Conservation (phyloP, 1,140 invertebrate species). For the Drosophila ananassae region DNA sequence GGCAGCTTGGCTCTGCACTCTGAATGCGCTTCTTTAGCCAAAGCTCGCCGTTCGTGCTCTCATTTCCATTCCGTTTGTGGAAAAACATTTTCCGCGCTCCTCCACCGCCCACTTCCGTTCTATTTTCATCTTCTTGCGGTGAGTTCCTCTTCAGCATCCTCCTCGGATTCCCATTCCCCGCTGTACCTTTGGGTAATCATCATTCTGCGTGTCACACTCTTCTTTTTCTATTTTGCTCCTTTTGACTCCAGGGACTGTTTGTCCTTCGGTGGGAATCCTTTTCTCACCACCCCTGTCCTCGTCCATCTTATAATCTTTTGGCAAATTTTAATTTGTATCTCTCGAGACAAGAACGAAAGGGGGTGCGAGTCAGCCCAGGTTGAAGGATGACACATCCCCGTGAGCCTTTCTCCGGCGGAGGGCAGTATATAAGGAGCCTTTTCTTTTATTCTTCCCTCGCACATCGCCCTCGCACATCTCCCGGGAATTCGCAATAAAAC, state of each 20-base stretch:
- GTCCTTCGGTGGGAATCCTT: conserved; percentile 39
- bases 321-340: conserved; percentile 58
- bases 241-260: conserved; percentile 17
- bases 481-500: conserved; percentile 32
- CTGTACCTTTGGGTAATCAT: conserved; percentile 74
- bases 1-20: conserved; percentile 62
- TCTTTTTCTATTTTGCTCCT: conserved; percentile 24
- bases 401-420: conserved; percentile 2
- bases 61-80: conserved; percentile 36
- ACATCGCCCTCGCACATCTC: conserved; percentile 9
- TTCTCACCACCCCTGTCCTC: not conserved
- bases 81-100: conserved; percentile 32
- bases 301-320: conserved; percentile 37
- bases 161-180: conserved; percentile 13
- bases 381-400: conserved; percentile 28
- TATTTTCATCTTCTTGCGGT: conserved; percentile 73
- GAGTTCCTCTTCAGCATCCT: conserved; percentile 54
- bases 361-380: not conserved
- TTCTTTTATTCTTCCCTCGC: conserved; percentile 21
- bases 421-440: not conserved
- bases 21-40: conserved; percentile 51
- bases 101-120: conserved; percentile 64
- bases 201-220: conserved; percentile 41
- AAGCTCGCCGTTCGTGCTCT: conserved; percentile 25
- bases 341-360: not conserved